Evolutionary conservation across 2,797 vertebrate species (phyloP).

Genomic region (Orientallactaga sibirica): DNA sequence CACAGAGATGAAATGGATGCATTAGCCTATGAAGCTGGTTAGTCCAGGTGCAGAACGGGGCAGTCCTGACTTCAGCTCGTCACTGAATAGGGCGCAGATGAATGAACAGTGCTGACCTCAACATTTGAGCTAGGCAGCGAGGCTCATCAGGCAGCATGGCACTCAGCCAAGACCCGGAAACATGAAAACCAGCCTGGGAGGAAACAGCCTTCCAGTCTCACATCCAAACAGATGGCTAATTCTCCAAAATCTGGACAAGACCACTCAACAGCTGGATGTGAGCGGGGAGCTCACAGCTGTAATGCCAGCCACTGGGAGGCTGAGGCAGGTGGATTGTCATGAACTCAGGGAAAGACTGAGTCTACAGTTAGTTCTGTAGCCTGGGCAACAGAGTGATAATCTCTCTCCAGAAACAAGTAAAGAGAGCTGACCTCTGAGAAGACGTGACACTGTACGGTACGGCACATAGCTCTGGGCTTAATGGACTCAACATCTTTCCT

Average conservation of each 20-base stretch:
- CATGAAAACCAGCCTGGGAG: rapidly evolving
- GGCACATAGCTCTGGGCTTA: no score
- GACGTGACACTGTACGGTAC: neutral
- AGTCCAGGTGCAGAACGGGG: rapidly evolving
- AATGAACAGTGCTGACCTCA: neutral
- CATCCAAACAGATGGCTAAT: neutral
- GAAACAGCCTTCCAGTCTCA: neutral
- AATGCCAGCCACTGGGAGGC: neutral
- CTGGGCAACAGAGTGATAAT: neutral
- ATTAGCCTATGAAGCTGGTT: neutral
- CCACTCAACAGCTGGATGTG: neutral
- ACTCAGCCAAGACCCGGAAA: neutral
- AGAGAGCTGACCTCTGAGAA: no score
- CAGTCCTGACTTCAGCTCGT: neutral
- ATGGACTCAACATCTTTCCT: neutral
- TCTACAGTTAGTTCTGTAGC: neutral
- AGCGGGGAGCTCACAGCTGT: neutral
- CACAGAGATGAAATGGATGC: neutral
- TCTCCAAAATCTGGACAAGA: neutral
- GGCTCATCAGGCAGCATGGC: rapidly evolving
- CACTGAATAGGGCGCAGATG: rapidly evolving
- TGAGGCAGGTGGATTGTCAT: neutral
- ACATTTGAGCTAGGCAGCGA: neutral
- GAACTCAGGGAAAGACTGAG: no score
- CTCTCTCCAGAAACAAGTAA: neutral